Evolutionary conservation across 2,113 vertebrate genomes (phyloP).

Genomic region (Perca schrenkii): DNA sequence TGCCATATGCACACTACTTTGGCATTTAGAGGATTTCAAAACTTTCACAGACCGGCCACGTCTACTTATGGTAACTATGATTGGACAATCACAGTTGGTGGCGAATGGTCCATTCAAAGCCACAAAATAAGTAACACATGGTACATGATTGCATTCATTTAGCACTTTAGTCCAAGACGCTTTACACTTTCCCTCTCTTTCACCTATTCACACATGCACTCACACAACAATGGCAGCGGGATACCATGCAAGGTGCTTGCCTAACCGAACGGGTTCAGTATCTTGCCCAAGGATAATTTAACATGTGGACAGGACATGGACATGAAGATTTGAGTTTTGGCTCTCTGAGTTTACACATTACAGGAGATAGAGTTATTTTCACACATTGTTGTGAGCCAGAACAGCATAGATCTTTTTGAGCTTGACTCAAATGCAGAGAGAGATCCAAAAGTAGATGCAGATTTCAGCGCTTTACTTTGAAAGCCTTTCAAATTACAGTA

Average conservation of each 20-base stretch:
- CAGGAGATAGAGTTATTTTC: background rate
- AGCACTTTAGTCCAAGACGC: background rate
- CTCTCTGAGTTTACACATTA: background rate
- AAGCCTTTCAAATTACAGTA: background rate
- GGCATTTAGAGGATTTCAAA: background rate
- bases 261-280: background rate
- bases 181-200: background rate
- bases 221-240: background rate
- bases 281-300: background rate
- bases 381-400: background rate
- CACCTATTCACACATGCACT: background rate
- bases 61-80: background rate
- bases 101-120: background rate
- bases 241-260: background rate
- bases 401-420: background rate
- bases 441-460: background rate
- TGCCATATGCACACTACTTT: no score
- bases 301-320: background rate
- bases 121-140: background rate
- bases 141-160: background rate
- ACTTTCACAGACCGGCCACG: background rate
- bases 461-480: background rate
- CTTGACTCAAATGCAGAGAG: background rate
- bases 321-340: background rate
- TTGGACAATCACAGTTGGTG: background rate